Evolutionary conservation across 2,797 vertebrate species (phyloP), one percentile per base, ranked within the genome.

Genomic region (Argya squamiceps): DNA sequence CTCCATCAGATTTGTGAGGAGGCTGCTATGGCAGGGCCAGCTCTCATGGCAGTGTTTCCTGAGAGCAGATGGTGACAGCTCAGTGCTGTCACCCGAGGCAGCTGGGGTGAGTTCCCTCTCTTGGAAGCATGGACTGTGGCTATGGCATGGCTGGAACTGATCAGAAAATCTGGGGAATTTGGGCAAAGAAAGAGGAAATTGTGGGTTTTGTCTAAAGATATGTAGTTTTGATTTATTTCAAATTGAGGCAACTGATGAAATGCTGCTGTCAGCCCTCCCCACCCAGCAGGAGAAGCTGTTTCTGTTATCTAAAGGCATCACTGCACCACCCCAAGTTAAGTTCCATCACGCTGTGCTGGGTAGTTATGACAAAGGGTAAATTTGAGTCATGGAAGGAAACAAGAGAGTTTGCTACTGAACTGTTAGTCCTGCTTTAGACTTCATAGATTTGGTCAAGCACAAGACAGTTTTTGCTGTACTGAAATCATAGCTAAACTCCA

Each of bases 41-140:
- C 89, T 92, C 92, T 96, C 62, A 24, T 95, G 96, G 95, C 89
- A 93, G 55, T 49, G 92, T 88, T 96, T 92, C 96, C 91, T 81
- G 82, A 46, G 30, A 94, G 91, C 95, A 96, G 96, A 95, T 96
- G 96, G 95, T 88, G 77, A 81, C 85, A 94, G 67, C 67, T 56
- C 88, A 69, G 89, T 0, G 4, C 53, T 73, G 65, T 83, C 94
- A 95, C 73, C 87, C 8, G 16, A 69, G 46, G 95, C 94, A 93
- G 89, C 81, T 12, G 8, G 55, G 55, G 79, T 81, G 79, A 92
- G 69, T 65, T 93, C 65, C 55, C 58, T 84, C 76, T 86, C 76
- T 67, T 91, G 88, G 89, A 95, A 89, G 76, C 62, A 15, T 2
- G 30, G 50, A 43, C 47, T 2, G 10, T 68, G 79, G 63, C 84